These are phyloP conservation scores for Hecatera dysodea DNA, from an alignment of 2,888 invertebrate genomes.

Conservation along the genomic window DNA sequence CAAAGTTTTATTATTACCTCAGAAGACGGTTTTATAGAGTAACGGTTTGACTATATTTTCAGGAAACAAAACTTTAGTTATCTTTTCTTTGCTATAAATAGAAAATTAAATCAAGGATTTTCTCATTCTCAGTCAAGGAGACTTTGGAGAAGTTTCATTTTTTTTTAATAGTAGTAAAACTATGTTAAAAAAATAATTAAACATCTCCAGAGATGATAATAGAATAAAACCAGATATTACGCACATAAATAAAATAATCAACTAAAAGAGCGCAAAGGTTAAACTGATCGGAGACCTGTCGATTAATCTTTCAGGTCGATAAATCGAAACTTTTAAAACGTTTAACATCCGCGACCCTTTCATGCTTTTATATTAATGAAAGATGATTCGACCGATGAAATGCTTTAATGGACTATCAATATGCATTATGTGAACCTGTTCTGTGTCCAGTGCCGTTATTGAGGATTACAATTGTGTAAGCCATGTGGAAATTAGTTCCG, in stretches of 20 bases:
- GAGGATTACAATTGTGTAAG: slow-evolving; percentile 82
- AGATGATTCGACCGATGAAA: slow-evolving; percentile 78
- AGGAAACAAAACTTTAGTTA: too few relatives aligned
- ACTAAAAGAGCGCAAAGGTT: slow-evolving; percentile 48
- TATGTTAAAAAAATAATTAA: too few relatives aligned
- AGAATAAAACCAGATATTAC: slow-evolving; percentile 33
- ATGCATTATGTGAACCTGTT: slow-evolving; percentile 76
- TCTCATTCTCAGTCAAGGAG: too few relatives aligned
- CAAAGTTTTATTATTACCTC: background rate
- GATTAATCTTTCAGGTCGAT: slow-evolving; percentile 74
- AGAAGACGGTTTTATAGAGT: background rate
- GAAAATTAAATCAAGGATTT: too few relatives aligned
- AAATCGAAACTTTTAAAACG: slow-evolving; percentile 73
- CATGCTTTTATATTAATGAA: slow-evolving; percentile 78
- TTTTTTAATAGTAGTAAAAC: too few relatives aligned
- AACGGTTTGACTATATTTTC: too few relatives aligned
- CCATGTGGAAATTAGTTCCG: slow-evolving; percentile 77
- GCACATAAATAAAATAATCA: slow-evolving; percentile 49
- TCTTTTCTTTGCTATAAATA: too few relatives aligned
- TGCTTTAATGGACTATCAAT: slow-evolving; percentile 85
- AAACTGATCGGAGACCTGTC: slow-evolving; percentile 52
- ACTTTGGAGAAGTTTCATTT: too few relatives aligned
- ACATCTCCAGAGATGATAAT: background rate
- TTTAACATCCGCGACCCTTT: slow-evolving; percentile 73
- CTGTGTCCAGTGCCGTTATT: slow-evolving; percentile 70